Evolutionary conservation across 2,113 vertebrate species (phyloP).

Genomic region (Stigmatopora nigra): DNA sequence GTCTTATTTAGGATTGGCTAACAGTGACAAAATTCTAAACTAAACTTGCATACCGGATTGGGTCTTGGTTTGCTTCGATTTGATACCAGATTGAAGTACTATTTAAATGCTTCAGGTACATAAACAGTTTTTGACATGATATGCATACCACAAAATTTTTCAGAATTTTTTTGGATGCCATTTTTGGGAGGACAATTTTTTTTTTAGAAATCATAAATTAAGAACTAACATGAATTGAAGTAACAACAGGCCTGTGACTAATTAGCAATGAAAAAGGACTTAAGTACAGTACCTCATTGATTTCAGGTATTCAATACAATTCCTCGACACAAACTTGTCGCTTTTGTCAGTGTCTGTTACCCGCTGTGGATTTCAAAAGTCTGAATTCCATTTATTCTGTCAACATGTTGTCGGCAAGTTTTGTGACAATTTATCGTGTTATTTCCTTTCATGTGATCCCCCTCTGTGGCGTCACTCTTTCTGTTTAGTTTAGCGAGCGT

Average conservation of each 20-base stretch:
- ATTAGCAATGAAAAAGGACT: not conserved
- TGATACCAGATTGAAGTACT: too few species aligned
- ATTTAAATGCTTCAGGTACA: too few species aligned
- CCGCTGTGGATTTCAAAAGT: constrained; percentile 20
- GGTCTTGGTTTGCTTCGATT: too few species aligned
- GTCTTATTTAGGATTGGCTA: not conserved
- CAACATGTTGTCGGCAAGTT: constrained; percentile 52
- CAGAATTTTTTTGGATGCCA: too few species aligned
- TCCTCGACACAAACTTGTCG: not conserved
- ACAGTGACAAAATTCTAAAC: not conserved
- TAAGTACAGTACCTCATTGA: too few species aligned
- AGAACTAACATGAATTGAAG: too few species aligned
- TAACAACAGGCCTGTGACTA: not conserved
- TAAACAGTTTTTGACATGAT: too few species aligned
- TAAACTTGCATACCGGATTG: too few species aligned
- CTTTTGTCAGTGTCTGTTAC: constrained; percentile 9
- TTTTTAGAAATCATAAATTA: too few species aligned
- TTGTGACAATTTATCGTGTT: constrained; percentile 60
- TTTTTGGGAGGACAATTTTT: too few species aligned
- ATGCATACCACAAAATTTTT: too few species aligned
- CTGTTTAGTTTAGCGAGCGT: constrained; percentile 62
- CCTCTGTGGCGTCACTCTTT: constrained; percentile 58
- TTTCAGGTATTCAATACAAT: not conserved
- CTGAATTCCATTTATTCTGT: constrained; percentile 26
- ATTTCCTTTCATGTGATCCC: constrained; percentile 53